Evolutionary conservation across 2,888 invertebrate genomes (phyloP).

Genomic region (Aporophyla nigra): DNA sequence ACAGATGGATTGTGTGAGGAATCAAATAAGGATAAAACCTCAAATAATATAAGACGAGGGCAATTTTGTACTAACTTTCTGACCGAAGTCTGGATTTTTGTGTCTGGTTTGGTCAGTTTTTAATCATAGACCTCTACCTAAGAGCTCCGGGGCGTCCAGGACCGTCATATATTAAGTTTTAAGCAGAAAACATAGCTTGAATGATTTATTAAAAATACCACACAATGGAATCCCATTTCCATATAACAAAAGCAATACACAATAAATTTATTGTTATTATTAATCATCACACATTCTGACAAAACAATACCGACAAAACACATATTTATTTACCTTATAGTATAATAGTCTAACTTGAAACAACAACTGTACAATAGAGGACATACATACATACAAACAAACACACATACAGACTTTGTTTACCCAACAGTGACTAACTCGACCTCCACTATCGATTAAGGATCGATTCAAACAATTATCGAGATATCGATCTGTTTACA

Average conservation of each 20-base stretch:
- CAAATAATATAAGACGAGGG: too few species aligned
- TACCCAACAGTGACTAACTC: constrained; percentile 57
- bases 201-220: constrained; percentile 2
- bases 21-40: too few species aligned
- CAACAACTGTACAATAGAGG: constrained; percentile 9
- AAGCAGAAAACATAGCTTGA: background rate
- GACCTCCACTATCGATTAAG: constrained; percentile 67
- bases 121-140: background rate
- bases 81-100: background rate
- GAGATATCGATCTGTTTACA: constrained; percentile 71
- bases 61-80: background rate
- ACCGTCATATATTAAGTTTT: background rate
- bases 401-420: constrained; percentile 44
- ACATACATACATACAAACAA: constrained; percentile 36
- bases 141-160: background rate
- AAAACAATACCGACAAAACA: constrained; percentile 13
- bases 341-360: background rate
- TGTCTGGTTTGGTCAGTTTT: background rate
- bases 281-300: background rate
- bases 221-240: background rate
- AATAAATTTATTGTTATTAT: constrained; percentile 2
- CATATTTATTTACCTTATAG: background rate
- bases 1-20: too few species aligned
- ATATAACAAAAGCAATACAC: background rate
- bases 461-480: constrained; percentile 67